phyloP scores from a whole-genome alignment of 2,113 vertebrate species.

The Peromyscus polionotus region DNA sequence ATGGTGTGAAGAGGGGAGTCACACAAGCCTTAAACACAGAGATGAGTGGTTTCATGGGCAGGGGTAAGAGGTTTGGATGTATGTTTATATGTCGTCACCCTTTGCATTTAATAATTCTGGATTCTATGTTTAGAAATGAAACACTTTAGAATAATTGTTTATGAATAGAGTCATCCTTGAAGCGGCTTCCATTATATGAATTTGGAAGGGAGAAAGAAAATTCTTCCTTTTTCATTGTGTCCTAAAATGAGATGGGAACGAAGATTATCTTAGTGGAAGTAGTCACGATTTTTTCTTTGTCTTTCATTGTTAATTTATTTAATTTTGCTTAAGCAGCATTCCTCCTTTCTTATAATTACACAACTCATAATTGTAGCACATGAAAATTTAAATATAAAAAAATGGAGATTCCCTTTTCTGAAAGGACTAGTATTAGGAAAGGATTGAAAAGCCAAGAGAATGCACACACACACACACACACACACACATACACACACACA shows the following conservation, averaged over 20 bases:
- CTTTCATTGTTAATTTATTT: background rate
- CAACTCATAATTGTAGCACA: background rate
- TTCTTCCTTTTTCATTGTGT: constrained; percentile 39
- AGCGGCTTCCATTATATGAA: constrained; percentile 54
- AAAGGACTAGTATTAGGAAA: background rate
- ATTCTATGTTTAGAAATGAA: constrained; percentile 70
- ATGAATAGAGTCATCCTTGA: constrained; percentile 53
- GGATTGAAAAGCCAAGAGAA: background rate
- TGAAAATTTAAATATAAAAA: constrained; percentile 34
- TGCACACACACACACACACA: background rate
- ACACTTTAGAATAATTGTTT: constrained; percentile 56
- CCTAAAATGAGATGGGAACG: constrained; percentile 13
- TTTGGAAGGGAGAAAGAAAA: constrained; percentile 28
- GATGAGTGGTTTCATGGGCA: constrained; percentile 50
- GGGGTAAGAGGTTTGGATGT: constrained; percentile 52
- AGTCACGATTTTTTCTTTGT: background rate
- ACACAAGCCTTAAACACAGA: constrained; percentile 17
- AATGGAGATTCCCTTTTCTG: background rate
- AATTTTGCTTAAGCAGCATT: background rate
- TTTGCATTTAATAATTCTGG: constrained; percentile 54
- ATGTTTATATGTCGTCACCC: constrained; percentile 69
- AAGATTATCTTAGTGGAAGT: background rate
- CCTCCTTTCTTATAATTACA: background rate
- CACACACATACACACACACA: background rate
- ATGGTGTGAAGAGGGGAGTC: constrained; percentile 44